phyloP scores from a whole-genome alignment of 2,113 vertebrate genomes.

The Speoplatyrhinus poulsoni region DNA sequence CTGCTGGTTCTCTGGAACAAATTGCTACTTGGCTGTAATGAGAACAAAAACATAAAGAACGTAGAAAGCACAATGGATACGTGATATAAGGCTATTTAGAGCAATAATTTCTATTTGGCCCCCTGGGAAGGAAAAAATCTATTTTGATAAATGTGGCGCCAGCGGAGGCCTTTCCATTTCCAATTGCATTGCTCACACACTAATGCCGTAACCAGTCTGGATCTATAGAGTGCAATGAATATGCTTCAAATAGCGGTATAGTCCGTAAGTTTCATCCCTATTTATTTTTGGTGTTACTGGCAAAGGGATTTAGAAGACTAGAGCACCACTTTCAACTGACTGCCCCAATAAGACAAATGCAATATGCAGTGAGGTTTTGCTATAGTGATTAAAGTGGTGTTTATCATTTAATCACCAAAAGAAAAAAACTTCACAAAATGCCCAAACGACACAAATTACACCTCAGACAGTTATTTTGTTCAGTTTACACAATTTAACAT shows the following conservation, averaged over 20 bases:
- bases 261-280: conserved; percentile 44
- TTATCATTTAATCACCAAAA: background rate
- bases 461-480: too few species aligned
- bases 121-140: conserved; percentile 50
- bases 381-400: conserved; percentile 32
- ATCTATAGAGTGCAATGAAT: conserved; percentile 64
- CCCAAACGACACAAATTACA: too few species aligned
- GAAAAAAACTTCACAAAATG: background rate
- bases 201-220: conserved; percentile 26
- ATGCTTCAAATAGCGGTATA: conserved; percentile 46
- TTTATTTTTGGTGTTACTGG: conserved; percentile 58
- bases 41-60: conserved; percentile 3
- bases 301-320: conserved; percentile 57
- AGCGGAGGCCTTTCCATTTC: conserved; percentile 49
- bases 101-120: conserved; percentile 55
- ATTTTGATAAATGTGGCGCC: conserved; percentile 64
- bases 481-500: background rate
- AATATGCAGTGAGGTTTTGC: conserved; percentile 32
- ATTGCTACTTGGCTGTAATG: conserved; percentile 25
- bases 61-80: conserved; percentile 42
- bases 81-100: conserved; percentile 62
- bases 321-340: conserved; percentile 55
- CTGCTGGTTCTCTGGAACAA: conserved; percentile 7
- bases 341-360: conserved; percentile 45
- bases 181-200: conserved; percentile 50